phyloP scores from a whole-genome alignment of 1,140 invertebrate genomes.

The Musca vetustissima region DNA sequence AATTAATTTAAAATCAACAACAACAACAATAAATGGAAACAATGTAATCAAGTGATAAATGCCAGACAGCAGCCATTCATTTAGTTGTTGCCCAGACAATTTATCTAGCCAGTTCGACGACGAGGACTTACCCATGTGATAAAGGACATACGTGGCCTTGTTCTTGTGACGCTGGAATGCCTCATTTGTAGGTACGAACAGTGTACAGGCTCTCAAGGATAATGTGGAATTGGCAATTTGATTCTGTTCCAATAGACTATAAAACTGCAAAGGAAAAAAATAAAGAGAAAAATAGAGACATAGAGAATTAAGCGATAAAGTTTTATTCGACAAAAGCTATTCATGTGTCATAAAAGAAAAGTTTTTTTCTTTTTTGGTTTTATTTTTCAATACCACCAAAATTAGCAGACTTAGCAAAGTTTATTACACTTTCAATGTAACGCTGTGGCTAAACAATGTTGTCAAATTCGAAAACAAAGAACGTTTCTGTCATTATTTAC shows the following conservation, averaged over 20 bases:
- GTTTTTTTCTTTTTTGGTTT: too few relatives aligned
- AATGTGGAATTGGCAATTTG: slow-evolving; percentile 68
- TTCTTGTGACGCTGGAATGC: slow-evolving; percentile 70
- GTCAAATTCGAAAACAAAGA: too few relatives aligned
- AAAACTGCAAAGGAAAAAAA: slow-evolving; percentile 77
- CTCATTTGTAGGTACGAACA: slow-evolving; percentile 78
- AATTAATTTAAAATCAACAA: slow-evolving; percentile 2
- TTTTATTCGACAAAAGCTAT: too few relatives aligned
- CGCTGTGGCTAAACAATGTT: too few relatives aligned
- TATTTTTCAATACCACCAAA: too few relatives aligned
- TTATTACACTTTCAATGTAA: too few relatives aligned
- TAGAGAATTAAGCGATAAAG: slow-evolving; percentile 30
- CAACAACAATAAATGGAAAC: neutral
- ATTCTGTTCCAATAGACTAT: slow-evolving; percentile 68
- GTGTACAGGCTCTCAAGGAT: slow-evolving; percentile 68
- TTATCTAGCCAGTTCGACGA: slow-evolving; percentile 35
- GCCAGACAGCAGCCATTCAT: neutral
- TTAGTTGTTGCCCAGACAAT: neutral
- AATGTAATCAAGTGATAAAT: neutral
- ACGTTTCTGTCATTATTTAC: too few relatives aligned
- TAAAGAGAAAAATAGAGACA: too few relatives aligned
- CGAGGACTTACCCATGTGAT: slow-evolving; percentile 76
- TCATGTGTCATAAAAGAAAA: too few relatives aligned
- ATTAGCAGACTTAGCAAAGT: too few relatives aligned
- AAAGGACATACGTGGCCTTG: slow-evolving; percentile 65